Percentiles rank a stretch among this genome's conserved stretches.
Conservation (phyloP, 2,888 invertebrate species). For the Tetragonisca angustula region DNA sequence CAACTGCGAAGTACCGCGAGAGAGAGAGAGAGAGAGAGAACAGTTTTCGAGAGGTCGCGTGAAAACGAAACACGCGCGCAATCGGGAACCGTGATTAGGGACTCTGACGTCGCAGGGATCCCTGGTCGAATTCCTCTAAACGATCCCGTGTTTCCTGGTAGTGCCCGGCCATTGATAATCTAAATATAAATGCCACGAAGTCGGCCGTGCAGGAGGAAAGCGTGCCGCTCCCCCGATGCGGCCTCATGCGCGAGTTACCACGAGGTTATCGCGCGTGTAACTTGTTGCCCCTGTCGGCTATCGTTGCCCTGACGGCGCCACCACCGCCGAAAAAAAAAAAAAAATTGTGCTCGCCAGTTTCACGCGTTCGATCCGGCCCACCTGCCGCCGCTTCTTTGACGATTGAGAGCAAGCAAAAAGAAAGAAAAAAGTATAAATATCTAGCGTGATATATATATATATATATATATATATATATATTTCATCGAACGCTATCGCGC, state of each 20-base stretch:
- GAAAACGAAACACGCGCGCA: not conserved
- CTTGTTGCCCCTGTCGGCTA: slow-evolving; percentile 60
- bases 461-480: too few species aligned
- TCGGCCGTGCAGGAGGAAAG: slow-evolving; percentile 60
- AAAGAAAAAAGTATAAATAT: too few species aligned
- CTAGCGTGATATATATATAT: too few species aligned
- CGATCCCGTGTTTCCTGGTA: slow-evolving; percentile 54
- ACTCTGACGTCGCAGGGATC: slow-evolving; percentile 47
- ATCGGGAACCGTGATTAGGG: too few species aligned
- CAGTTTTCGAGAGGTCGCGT: not conserved
- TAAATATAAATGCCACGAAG: slow-evolving; percentile 66
- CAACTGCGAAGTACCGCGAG: not conserved
- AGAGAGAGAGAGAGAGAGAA: not conserved
- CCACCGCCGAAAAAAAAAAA: slow-evolving; percentile 47
- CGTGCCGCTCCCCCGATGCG: slow-evolving; percentile 62
- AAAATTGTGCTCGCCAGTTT: slow-evolving; percentile 38
- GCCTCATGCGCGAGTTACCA: slow-evolving; percentile 58
- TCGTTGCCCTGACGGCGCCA: slow-evolving; percentile 41
- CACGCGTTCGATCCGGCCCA: not conserved
- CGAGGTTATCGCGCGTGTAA: slow-evolving; percentile 64
- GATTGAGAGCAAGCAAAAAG: too few species aligned
- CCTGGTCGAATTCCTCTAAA: slow-evolving; percentile 44
- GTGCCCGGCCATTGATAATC: slow-evolving; percentile 66
- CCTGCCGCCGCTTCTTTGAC: too few species aligned
- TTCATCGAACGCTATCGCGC: too few species aligned